Conservation (phyloP, 2,888 invertebrate genomes). For the Branchipolynoe longqiensis region DNA sequence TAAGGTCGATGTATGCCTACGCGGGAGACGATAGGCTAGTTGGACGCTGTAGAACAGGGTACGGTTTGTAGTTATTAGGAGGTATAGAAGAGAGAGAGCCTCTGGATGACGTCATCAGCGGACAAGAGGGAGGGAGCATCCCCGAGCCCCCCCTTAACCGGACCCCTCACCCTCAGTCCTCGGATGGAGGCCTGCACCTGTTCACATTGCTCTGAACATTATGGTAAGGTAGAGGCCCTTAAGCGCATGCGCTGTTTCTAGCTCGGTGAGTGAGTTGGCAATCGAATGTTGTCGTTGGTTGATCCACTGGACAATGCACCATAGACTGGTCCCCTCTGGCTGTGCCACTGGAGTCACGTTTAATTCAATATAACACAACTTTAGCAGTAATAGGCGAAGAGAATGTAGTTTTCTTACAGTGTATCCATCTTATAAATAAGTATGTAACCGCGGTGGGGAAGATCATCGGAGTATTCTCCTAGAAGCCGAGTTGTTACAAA, state of each 20-base stretch:
- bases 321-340: slow-evolving; percentile 41
- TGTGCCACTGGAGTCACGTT: slow-evolving; percentile 42
- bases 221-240: slow-evolving; percentile 24
- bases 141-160: too few relatives aligned
- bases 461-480: slow-evolving; percentile 31
- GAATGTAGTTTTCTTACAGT: slow-evolving; percentile 45
- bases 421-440: slow-evolving; percentile 13
- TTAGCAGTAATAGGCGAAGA: slow-evolving; percentile 34
- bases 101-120: too few relatives aligned
- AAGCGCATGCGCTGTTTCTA: slow-evolving; percentile 19
- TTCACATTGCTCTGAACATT: too few relatives aligned
- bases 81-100: too few relatives aligned
- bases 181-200: too few relatives aligned
- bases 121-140: too few relatives aligned
- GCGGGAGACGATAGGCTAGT: slow-evolving; percentile 13
- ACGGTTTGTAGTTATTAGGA: slow-evolving; percentile 3
- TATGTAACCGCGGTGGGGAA: not conserved
- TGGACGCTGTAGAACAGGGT: slow-evolving; percentile 47
- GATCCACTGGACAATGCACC: slow-evolving; percentile 49
- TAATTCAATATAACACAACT: slow-evolving; percentile 19
- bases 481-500: slow-evolving; percentile 9
- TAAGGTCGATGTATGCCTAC: too few relatives aligned
- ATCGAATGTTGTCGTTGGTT: slow-evolving; percentile 44
- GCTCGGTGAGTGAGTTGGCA: slow-evolving; percentile 51
- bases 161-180: too few relatives aligned